Percentiles rank a stretch among this genome's conserved stretches.
These are phyloP conservation scores for Pseudorasbora parva DNA, from an alignment of 2,113 vertebrate species.

Conservation along the genomic window DNA sequence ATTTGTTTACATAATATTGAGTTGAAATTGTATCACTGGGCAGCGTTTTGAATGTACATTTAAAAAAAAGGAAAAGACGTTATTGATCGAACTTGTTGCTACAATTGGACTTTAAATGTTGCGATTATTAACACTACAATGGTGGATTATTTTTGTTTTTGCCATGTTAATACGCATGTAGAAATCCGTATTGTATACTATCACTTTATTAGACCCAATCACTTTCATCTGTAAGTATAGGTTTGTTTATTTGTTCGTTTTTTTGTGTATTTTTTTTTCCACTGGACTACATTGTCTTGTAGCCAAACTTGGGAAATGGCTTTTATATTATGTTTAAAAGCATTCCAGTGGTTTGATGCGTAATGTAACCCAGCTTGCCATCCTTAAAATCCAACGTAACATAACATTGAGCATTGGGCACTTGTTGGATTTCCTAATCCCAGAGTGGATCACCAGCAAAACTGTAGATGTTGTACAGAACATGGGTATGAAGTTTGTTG, in stretches of 20 bases:
- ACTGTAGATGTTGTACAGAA: slow-evolving; percentile 73
- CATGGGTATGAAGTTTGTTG: slow-evolving; percentile 64
- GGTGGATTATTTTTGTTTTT: not conserved
- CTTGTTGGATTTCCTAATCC: slow-evolving; percentile 54
- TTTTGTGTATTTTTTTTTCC: slow-evolving; percentile 6
- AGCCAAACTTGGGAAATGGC: slow-evolving; percentile 40
- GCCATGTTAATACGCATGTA: slow-evolving; percentile 4
- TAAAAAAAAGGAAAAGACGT: slow-evolving; percentile 24
- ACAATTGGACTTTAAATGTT: slow-evolving; percentile 43
- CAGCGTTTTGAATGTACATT: slow-evolving; percentile 70
- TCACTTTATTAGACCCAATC: slow-evolving; percentile 25
- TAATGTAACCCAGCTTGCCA: slow-evolving; percentile 16
- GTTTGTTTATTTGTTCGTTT: not conserved
- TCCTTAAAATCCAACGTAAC: slow-evolving; percentile 34
- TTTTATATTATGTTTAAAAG: slow-evolving; percentile 38
- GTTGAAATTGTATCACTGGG: slow-evolving; percentile 62
- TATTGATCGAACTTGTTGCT: slow-evolving; percentile 16
- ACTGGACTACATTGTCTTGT: slow-evolving; percentile 21
- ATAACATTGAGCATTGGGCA: slow-evolving; percentile 46
- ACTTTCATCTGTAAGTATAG: slow-evolving; percentile 43
- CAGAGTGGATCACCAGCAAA: slow-evolving; percentile 67
- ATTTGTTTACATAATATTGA: slow-evolving; percentile 59
- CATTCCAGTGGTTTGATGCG: slow-evolving; percentile 29
- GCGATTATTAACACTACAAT: slow-evolving; percentile 42
- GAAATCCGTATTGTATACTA: slow-evolving; percentile 30